Evolutionary conservation across 2,797 vertebrate species (phyloP).

Genomic region (Borostomias antarcticus): DNA sequence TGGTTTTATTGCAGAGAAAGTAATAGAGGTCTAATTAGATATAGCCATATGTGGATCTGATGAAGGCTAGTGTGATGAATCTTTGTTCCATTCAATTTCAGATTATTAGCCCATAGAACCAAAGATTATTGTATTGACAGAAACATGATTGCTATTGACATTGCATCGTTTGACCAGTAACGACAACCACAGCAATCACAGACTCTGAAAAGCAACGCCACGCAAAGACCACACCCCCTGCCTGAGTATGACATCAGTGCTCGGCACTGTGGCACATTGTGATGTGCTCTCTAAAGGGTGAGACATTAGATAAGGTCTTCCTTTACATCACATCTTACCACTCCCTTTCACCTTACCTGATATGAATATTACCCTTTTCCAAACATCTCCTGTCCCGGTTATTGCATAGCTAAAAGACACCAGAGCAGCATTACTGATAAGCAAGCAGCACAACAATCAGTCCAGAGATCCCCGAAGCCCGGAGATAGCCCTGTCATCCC

Average conservation of each 20-base stretch:
- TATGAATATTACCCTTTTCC: constrained; percentile 30
- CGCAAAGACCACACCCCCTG: not conserved
- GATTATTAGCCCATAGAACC: no score
- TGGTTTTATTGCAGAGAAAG: constrained; percentile 17
- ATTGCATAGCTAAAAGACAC: constrained; percentile 64
- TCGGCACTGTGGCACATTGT: no score
- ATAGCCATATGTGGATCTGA: constrained; percentile 17
- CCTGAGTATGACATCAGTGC: not conserved
- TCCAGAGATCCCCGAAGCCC: constrained; percentile 53
- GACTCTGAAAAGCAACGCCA: not conserved
- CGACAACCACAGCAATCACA: not conserved
- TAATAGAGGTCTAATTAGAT: constrained; percentile 23
- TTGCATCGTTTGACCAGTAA: not conserved
- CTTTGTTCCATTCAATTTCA: not conserved
- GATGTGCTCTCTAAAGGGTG: not conserved
- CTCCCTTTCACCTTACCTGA: constrained; percentile 10
- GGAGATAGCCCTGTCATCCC: constrained; percentile 48
- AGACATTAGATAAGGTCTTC: not conserved
- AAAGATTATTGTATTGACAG: not conserved
- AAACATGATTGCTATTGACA: not conserved
- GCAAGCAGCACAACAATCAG: constrained; percentile 26
- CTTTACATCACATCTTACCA: not conserved
- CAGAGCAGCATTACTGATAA: constrained; percentile 55
- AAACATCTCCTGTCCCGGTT: constrained; percentile 33
- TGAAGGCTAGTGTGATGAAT: not conserved